Conservation (phyloP, 2,113 vertebrate genomes). For the Platycercus adscitus region DNA sequence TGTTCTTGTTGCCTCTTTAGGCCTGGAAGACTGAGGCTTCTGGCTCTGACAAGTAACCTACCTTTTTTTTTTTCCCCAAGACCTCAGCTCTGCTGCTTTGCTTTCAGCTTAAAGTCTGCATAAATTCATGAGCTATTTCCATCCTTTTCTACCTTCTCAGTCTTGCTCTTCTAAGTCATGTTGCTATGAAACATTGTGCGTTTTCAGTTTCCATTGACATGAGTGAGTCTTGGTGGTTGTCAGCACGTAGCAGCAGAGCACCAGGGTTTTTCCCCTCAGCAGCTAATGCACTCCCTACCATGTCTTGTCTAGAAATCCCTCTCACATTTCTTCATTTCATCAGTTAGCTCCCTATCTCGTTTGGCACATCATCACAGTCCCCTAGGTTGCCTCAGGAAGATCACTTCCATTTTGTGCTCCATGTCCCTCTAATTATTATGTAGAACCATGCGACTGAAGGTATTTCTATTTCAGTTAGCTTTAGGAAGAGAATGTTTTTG, state of each 20-base stretch:
- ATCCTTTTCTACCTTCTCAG: background rate
- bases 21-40: background rate
- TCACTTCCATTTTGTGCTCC: background rate
- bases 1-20: background rate
- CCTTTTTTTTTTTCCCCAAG: background rate
- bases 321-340: background rate
- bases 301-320: background rate
- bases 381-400: background rate
- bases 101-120: background rate
- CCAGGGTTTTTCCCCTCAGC: background rate
- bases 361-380: background rate
- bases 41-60: background rate
- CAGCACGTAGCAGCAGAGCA: rapidly evolving
- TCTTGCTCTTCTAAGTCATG: background rate
- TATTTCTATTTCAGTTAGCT: background rate
- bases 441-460: rapidly evolving
- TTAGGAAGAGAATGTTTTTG: background rate
- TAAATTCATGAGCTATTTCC: background rate
- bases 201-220: background rate
- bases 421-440: background rate
- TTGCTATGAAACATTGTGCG: background rate
- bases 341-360: background rate
- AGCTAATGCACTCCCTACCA: background rate
- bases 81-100: background rate
- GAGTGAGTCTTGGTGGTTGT: background rate